Percentiles rank a stretch among this genome's conserved stretches.
These are phyloP conservation scores for Venusia cambrica DNA, from an alignment of 2,888 invertebrate species.

Conservation along the genomic window DNA sequence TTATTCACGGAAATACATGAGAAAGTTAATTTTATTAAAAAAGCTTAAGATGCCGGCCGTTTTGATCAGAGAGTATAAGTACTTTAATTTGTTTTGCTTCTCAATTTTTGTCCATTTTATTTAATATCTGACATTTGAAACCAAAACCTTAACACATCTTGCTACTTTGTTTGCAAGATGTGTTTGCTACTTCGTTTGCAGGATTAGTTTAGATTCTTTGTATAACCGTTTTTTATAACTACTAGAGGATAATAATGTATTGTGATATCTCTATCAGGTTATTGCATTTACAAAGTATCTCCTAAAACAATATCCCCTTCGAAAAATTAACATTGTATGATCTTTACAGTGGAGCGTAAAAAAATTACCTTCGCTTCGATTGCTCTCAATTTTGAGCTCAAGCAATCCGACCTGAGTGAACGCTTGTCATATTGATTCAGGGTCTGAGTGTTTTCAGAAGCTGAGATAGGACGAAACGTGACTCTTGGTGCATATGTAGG, in stretches of 20 bases:
- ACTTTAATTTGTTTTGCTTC: no score
- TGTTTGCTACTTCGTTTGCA: no score
- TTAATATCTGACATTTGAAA: no score
- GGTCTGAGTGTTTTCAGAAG: conserved; percentile 64
- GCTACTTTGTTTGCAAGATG: no score
- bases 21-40: conserved; percentile 30
- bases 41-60: conserved; percentile 25
- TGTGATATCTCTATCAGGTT: conserved; percentile 13
- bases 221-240: no score
- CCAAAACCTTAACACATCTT: no score
- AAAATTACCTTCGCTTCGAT: conserved; percentile 32
- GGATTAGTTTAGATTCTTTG: no score
- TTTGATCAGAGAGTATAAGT: conserved; percentile 19
- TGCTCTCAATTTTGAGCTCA: conserved; percentile 47
- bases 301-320: conserved; percentile 22
- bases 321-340: conserved; percentile 23
- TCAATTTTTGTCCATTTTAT: no score
- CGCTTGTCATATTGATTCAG: conserved; percentile 69
- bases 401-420: conserved; percentile 63
- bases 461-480: conserved; percentile 67
- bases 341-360: conserved; percentile 20
- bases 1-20: conserved; percentile 32
- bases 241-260: no score
- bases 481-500: conserved; percentile 46
- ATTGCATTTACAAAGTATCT: conserved; percentile 12